A percentile compares a stretch with the other conserved stretches of the same genome.
Conservation (phyloP, 2,888 invertebrate genomes). For the Papilio demoleus region DNA sequence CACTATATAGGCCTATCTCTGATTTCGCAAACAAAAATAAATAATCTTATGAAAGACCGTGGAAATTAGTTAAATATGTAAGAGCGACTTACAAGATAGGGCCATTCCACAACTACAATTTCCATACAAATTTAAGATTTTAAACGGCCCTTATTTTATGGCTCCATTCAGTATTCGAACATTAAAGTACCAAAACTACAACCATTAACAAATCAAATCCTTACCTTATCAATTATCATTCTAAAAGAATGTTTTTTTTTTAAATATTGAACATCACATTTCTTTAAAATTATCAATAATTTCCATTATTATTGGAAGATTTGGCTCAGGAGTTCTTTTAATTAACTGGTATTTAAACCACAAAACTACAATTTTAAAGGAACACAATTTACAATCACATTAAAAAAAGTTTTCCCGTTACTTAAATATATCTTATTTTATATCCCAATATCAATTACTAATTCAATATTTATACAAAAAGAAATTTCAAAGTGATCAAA, state of each 20-base stretch:
- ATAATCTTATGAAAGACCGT: no score
- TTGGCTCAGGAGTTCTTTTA: conserved; percentile 19
- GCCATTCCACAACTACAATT: no score
- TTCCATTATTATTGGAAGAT: background rate
- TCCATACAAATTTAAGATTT: no score
- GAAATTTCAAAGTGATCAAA: background rate
- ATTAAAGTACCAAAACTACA: background rate
- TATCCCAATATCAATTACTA: background rate
- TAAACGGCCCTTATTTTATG: no score
- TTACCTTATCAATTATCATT: background rate
- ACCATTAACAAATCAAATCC: background rate
- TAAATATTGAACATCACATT: conserved; percentile 4
- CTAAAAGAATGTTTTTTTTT: background rate
- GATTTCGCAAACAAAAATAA: no score
- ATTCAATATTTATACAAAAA: background rate
- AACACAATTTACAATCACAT: background rate
- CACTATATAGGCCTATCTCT: no score
- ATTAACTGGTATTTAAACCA: conserved; percentile 5
- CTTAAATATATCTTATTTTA: background rate
- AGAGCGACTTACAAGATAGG: no score
- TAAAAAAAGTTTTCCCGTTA: no score
- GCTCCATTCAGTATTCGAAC: no score
- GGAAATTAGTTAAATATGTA: no score
- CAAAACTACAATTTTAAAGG: background rate
- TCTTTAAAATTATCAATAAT: background rate